These are phyloP conservation scores for Ameiurus melas DNA, from an alignment of 2,113 vertebrate species.

Conservation along the genomic window DNA sequence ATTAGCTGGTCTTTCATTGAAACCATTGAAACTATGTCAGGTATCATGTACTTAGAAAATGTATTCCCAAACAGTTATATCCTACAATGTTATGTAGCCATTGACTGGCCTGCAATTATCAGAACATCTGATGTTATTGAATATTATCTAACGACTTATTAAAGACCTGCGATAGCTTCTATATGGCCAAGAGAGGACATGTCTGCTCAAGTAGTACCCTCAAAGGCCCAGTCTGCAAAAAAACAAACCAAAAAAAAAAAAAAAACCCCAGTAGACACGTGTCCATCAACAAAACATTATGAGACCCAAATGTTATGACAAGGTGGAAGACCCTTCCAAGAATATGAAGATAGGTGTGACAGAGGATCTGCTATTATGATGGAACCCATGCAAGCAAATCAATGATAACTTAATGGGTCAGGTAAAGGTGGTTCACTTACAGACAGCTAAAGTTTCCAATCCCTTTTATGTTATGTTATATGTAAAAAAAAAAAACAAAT, in stretches of 20 bases:
- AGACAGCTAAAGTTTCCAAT: not conserved
- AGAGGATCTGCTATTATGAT: not conserved
- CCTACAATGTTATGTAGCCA: not conserved
- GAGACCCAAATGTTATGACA: not conserved
- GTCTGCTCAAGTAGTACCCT: not conserved
- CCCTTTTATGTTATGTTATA: not conserved
- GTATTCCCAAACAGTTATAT: not conserved
- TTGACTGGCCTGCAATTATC: not conserved
- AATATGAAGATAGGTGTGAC: not conserved
- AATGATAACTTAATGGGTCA: not conserved
- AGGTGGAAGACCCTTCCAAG: not conserved
- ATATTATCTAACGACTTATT: not conserved
- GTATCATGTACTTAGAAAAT: not conserved
- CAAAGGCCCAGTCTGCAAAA: not conserved
- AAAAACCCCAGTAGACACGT: not conserved
- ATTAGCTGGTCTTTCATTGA: not conserved
- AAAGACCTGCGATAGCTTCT: not conserved
- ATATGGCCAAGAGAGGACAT: not conserved
- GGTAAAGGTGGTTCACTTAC: not conserved
- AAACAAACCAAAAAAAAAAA: not conserved
- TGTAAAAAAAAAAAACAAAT: not conserved
- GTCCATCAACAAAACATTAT: not conserved
- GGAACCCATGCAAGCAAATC: not conserved
- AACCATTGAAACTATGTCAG: not conserved
- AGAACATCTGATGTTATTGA: not conserved